A percentile compares a stretch with the other conserved stretches of the same genome.
phyloP scores from a whole-genome alignment of 2,113 vertebrate genomes.

The Barbus barbus region DNA sequence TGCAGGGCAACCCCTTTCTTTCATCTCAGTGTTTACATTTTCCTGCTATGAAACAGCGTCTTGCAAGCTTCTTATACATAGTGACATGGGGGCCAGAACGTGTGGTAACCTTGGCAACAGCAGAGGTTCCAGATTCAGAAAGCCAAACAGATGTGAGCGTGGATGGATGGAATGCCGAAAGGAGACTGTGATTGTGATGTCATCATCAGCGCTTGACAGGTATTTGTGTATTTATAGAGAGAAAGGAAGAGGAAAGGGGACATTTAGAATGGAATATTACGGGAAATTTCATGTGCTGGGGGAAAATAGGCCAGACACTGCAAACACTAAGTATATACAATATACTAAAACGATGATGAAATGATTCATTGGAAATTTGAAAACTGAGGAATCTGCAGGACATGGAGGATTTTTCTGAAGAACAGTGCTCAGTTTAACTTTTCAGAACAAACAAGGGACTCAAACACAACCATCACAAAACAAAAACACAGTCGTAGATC shows the following conservation, averaged over 20 bases:
- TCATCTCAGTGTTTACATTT: background rate
- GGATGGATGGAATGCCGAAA: background rate
- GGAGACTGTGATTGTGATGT: background rate
- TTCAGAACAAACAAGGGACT: too few relatives aligned
- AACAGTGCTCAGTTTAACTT: too few relatives aligned
- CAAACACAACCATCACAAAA: too few relatives aligned
- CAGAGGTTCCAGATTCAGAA: background rate
- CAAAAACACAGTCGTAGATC: too few relatives aligned
- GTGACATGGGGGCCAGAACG: background rate
- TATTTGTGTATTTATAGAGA: conserved; percentile 23
- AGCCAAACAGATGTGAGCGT: background rate
- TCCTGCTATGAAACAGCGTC: background rate
- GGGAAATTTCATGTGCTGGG: background rate
- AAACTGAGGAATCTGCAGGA: too few relatives aligned
- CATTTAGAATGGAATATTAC: background rate
- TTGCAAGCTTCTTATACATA: conserved; percentile 7
- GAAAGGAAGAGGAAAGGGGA: background rate
- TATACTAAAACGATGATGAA: background rate
- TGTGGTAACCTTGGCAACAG: conserved; percentile 1
- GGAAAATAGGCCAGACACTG: background rate
- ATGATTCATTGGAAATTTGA: conserved; percentile 4
- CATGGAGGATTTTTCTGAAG: too few relatives aligned
- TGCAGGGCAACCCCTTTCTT: background rate
- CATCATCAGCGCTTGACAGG: background rate
- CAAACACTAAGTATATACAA: background rate